These are phyloP conservation scores for Caenorhabditis afra DNA, from an alignment of 2,888 invertebrate genomes.

Conservation along the genomic window DNA sequence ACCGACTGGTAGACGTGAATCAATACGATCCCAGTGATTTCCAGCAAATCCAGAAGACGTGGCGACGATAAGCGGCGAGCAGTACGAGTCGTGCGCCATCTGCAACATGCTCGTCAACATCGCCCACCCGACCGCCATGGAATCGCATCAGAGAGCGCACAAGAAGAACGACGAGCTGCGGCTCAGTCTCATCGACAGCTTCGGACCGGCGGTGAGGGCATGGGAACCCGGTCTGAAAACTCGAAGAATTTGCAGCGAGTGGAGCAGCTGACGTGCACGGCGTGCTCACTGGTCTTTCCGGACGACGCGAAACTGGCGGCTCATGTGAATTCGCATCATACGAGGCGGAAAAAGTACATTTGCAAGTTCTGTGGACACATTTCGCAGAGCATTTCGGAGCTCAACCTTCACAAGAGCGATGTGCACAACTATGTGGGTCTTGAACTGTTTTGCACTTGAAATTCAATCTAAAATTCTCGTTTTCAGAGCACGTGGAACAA, in stretches of 20 bases:
- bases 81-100: slow-evolving; percentile 70
- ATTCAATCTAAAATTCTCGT: neutral
- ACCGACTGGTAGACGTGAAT: too few species aligned
- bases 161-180: slow-evolving; percentile 75
- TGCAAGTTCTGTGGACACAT: slow-evolving; percentile 76
- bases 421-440: slow-evolving; percentile 63
- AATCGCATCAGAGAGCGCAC: slow-evolving; percentile 73
- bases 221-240: neutral
- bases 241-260: slow-evolving; percentile 58
- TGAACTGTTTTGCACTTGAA: neutral
- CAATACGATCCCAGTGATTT: too few species aligned
- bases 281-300: slow-evolving; percentile 73
- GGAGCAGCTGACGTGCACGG: slow-evolving; percentile 68
- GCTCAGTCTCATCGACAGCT: slow-evolving; percentile 60
- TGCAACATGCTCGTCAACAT: slow-evolving; percentile 73
- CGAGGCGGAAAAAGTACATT: slow-evolving; percentile 56
- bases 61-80: slow-evolving; percentile 30
- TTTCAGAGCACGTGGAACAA: slow-evolving; percentile 31
- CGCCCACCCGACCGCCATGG: slow-evolving; percentile 71
- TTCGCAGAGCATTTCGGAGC: slow-evolving; percentile 68
- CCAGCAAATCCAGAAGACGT: neutral
- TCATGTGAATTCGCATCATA: slow-evolving; percentile 68
- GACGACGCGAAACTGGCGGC: slow-evolving; percentile 65
- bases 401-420: slow-evolving; percentile 75
- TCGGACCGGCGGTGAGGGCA: slow-evolving; percentile 68